These are phyloP conservation scores for Dromius quadrimaculatus DNA, from an alignment of 2,888 invertebrate genomes.

Conservation along the genomic window DNA sequence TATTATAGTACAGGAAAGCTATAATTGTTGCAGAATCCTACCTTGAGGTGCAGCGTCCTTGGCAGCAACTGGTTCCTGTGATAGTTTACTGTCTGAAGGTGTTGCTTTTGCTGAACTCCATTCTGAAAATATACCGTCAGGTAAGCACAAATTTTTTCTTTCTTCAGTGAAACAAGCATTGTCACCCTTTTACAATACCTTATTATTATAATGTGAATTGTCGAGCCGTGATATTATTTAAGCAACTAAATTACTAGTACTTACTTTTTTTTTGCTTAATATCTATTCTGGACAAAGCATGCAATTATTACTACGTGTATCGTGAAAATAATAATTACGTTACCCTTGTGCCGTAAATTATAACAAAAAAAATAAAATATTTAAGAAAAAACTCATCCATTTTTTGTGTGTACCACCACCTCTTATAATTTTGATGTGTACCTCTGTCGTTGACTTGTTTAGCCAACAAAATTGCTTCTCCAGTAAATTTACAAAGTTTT, in stretches of 20 bases:
- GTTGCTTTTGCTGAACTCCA: slow-evolving; percentile 61
- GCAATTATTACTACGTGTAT: too few relatives aligned
- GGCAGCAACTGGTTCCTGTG: slow-evolving; percentile 54
- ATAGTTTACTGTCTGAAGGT: slow-evolving; percentile 55
- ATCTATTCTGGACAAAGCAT: too few relatives aligned
- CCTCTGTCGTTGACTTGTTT: slow-evolving; percentile 14
- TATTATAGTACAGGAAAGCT: slow-evolving; percentile 24
- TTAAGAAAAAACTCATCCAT: too few relatives aligned
- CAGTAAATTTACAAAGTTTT: not conserved
- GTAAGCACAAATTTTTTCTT: slow-evolving; percentile 11
- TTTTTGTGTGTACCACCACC: slow-evolving; percentile 18
- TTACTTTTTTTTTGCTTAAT: too few relatives aligned
- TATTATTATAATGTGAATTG: too few relatives aligned
- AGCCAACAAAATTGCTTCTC: not conserved
- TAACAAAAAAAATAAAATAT: not conserved
- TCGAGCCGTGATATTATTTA: not conserved
- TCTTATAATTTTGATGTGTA: not conserved
- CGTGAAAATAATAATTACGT: not conserved
- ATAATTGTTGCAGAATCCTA: slow-evolving; percentile 57
- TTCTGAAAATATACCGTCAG: slow-evolving; percentile 60
- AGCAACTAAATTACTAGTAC: too few relatives aligned
- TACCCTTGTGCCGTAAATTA: not conserved
- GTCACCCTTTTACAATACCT: slow-evolving; percentile 23
- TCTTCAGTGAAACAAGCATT: slow-evolving; percentile 14
- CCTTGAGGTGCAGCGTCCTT: slow-evolving; percentile 63